Evolutionary conservation across 2,797 vertebrate species (phyloP).

Genomic region (Mus caroli): DNA sequence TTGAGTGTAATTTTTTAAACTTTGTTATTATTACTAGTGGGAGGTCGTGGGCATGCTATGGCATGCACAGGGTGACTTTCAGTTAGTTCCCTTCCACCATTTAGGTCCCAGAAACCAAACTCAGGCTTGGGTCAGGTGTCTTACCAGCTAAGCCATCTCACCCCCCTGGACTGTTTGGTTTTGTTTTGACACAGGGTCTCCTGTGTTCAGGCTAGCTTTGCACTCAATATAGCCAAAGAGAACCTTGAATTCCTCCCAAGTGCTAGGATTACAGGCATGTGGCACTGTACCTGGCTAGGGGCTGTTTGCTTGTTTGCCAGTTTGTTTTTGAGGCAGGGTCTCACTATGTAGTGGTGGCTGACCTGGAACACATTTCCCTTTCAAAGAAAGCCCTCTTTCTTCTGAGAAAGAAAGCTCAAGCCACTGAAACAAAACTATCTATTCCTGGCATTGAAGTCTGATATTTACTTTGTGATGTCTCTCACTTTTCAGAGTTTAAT

Average conservation of each 20-base stretch:
- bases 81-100: not conserved
- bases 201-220: not conserved
- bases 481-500: slow-evolving; percentile 42
- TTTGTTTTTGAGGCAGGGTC: not conserved
- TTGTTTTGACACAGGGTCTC: not conserved
- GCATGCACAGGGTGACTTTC: not conserved
- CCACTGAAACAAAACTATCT: not conserved
- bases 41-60: no score
- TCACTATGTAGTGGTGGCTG: not conserved
- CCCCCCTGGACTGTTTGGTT: not conserved
- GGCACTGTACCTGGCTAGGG: not conserved
- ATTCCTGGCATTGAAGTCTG: not conserved
- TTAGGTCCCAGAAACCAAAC: no score
- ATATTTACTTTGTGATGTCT: slow-evolving; percentile 25
- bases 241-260: not conserved
- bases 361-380: not conserved
- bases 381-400: not conserved
- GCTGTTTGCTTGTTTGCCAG: not conserved
- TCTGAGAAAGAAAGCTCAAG: slow-evolving; percentile 8
- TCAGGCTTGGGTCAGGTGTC: not conserved
- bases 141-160: not conserved
- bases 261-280: not conserved
- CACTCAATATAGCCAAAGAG: not conserved
- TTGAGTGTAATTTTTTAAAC: not conserved
- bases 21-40: not conserved